These are phyloP conservation scores for Drosophila cyrtoloma DNA, from an alignment of 2,888 invertebrate species.

Conservation along the genomic window DNA sequence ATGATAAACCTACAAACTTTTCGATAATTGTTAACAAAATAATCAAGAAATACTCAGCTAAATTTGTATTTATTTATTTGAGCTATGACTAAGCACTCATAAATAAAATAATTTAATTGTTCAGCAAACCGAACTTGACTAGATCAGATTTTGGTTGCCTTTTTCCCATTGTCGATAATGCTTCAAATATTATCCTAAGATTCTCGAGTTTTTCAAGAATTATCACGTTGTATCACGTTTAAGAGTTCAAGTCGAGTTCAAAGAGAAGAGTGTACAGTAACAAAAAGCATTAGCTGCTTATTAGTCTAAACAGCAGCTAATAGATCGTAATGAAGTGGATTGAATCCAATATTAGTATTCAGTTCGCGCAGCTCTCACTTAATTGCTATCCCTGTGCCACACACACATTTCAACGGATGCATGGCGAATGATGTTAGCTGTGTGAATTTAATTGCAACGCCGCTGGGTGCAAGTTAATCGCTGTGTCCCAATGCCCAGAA, in stretches of 20 bases:
- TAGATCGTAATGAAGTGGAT: conserved; percentile 11
- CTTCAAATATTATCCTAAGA: not conserved
- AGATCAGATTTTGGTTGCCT: not conserved
- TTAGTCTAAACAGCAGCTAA: conserved; percentile 1
- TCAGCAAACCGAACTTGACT: not conserved
- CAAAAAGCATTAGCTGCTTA: not conserved
- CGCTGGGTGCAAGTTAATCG: conserved; percentile 43
- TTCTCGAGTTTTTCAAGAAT: not conserved
- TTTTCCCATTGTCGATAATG: not conserved
- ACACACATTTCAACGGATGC: not conserved
- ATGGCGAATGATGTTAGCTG: conserved; percentile 4
- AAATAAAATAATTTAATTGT: not conserved
- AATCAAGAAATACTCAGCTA: not conserved
- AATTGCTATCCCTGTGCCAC: not conserved
- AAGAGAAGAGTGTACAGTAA: no score
- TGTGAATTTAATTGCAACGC: conserved; percentile 26
- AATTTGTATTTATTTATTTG: not conserved
- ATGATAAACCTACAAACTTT: not conserved
- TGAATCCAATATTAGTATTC: conserved; percentile 7
- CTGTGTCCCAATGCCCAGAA: conserved; percentile 25
- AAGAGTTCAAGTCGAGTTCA: not conserved
- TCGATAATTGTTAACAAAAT: not conserved
- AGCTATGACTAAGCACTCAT: not conserved
- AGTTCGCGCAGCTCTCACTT: not conserved
- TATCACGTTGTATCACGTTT: not conserved